Base-by-base conservation (phyloP, 1,140 invertebrate species). In the Pseudoatta argentina region DNA sequence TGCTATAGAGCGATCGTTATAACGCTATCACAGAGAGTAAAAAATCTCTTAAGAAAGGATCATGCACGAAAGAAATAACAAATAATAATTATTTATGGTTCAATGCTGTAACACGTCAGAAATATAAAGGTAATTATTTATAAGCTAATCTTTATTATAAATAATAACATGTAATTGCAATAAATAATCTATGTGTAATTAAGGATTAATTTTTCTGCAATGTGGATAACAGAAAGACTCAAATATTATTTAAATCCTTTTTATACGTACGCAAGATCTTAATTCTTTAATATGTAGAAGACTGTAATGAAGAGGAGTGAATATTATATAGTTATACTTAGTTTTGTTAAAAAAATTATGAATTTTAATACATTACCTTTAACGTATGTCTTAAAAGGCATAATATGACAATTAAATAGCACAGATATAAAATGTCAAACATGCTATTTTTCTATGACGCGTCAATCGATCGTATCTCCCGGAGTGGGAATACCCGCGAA, bases 381-480 rank as follows among this genome's bases (percentile, higher is more conserved):
- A 18, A 27, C 6, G 21, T 39, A 14, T 16, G n/a, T 12, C 7
- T 59, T 12, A 44, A 44, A 44, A 44, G 2, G 8, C 39, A 12
- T 44, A 44, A 39, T 39, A 39, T 39, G 6, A 1, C 7, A 39
- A 34, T 34, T 76, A 61, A 76, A 44, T 61, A 69, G 24, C 53
- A 34, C 5, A 34, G 7, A 14, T 1, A 16, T 30, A 27, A 61
- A 73, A 73, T 73, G 8, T 27, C 14, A 34, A 59, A 55, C 2
- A 16, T 21, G 39, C 69, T 83, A 83, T 83, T 83, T 83, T 83
- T 83, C 57, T 83, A 83, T 34, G 79, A 83, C 39, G 12, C 69
- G 69, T 73, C 79, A 83, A 83, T 83, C 79, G 79, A 83, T 83
- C 79, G 79, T 75, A 83, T 61, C 39, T 73, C 69, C 55, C 55